Percentiles rank a stretch among this genome's conserved stretches.
Conservation (phyloP, 2,888 invertebrate species). For the Ischnura elegans region DNA sequence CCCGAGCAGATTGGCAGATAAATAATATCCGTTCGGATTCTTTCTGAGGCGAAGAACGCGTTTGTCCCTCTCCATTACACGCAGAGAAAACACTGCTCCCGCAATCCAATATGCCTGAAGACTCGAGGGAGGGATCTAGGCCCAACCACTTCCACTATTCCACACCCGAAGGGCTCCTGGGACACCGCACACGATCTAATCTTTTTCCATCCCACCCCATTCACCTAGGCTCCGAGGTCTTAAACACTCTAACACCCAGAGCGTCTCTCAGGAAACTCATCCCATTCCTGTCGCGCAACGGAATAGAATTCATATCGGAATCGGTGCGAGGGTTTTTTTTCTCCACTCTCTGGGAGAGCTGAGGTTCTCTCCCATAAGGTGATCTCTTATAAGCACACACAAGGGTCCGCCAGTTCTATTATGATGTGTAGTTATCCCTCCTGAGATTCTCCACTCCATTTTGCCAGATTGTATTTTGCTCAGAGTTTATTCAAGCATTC, state of each 20-base stretch:
- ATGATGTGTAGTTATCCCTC: too few species aligned
- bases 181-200: background rate
- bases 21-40: background rate
- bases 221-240: background rate
- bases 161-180: background rate
- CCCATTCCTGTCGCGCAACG: background rate
- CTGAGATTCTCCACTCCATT: too few species aligned
- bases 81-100: background rate
- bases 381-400: too few species aligned
- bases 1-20: background rate
- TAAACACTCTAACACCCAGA: background rate
- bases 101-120: background rate
- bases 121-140: background rate
- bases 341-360: too few species aligned
- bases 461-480: too few species aligned
- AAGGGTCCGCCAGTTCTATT: too few species aligned
- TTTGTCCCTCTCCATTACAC: conserved; percentile 54
- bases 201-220: background rate
- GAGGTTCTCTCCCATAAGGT: too few species aligned
- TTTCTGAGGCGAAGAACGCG: background rate
- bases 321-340: too few species aligned
- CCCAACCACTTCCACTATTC: background rate
- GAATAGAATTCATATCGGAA: too few species aligned
- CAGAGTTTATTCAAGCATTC: too few species aligned
- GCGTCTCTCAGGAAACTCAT: background rate